Conservation (phyloP, 64 coral and sea anemone species). For the Actinia equina region DNA sequence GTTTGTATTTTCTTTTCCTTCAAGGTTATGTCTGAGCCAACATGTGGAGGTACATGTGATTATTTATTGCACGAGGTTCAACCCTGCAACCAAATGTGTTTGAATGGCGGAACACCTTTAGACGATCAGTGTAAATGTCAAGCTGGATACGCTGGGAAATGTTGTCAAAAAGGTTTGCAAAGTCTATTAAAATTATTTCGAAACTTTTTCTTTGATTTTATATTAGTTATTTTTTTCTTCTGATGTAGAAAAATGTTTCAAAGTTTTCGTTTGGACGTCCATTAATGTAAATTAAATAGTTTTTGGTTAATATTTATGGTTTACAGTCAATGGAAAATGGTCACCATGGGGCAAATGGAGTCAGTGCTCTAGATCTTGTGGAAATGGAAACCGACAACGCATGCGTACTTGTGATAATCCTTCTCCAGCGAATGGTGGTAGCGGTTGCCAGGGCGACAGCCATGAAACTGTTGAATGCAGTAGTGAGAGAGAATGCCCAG, state of each 20-base stretch:
- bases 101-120: not conserved
- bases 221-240: no score
- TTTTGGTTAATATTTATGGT: not conserved
- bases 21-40: not conserved
- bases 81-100: not conserved
- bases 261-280: no score
- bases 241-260: no score
- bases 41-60: not conserved
- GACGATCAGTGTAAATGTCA: not conserved
- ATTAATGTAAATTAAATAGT: no score
- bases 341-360: slow-evolving; percentile 79
- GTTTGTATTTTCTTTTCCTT: not conserved
- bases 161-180: slow-evolving; percentile 14
- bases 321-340: slow-evolving; percentile 82
- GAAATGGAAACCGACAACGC: slow-evolving; percentile 59
- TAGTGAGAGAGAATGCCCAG: not conserved
- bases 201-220: no score
- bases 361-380: slow-evolving; percentile 79
- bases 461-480: not conserved
- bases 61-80: not conserved
- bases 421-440: slow-evolving; percentile 50
- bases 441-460: slow-evolving; percentile 38
- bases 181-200: no score
- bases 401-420: slow-evolving; percentile 72
- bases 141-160: not conserved